These are phyloP conservation scores for Pagetopsis macropterus DNA, from an alignment of 2,797 vertebrate species.

Conservation along the genomic window DNA sequence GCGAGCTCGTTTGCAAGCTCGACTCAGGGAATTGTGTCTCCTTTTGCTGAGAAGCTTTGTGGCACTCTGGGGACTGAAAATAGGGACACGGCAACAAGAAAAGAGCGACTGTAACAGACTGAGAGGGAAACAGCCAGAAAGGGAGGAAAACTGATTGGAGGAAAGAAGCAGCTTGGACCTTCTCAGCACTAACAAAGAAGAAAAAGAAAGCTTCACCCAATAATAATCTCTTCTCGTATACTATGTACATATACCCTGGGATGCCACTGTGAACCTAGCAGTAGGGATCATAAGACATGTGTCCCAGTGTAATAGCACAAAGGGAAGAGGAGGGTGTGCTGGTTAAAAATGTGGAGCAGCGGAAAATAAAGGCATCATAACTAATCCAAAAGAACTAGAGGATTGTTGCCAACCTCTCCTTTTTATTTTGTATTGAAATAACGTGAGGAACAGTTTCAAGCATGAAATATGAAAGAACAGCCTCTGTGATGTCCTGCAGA, in stretches of 20 bases:
- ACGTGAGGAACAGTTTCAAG: conserved; percentile 10
- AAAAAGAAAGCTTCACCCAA: conserved; percentile 50
- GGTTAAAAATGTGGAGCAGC: conserved; percentile 31
- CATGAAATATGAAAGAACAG: conserved; percentile 8
- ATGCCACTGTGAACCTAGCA: conserved; percentile 52
- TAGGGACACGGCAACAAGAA: conserved; percentile 53
- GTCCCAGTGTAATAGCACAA: conserved; percentile 27
- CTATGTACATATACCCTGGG: conserved; percentile 57
- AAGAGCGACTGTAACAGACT: conserved; percentile 35
- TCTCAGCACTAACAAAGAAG: conserved; percentile 44
- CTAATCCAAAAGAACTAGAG: conserved; percentile 32
- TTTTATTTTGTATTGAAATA: conserved; percentile 1
- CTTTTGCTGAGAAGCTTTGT: conserved; percentile 62
- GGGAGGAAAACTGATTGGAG: conserved; percentile 24
- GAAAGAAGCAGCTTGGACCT: conserved; percentile 42
- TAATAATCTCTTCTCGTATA: conserved; percentile 68
- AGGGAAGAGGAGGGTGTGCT: conserved; percentile 34
- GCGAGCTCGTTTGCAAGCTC: conserved; percentile 61
- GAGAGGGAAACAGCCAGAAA: conserved; percentile 18
- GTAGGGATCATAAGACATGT: conserved; percentile 40
- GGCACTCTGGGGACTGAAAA: conserved; percentile 71
- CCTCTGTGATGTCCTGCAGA: conserved; percentile 22
- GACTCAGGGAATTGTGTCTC: conserved; percentile 61
- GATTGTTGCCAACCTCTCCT: conserved; percentile 9
- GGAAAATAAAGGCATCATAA: conserved; percentile 20